Evolutionary conservation across 2,888 invertebrate species (phyloP), one percentile per base, ranked within the genome.

Genomic region (Andrena bucephala): DNA sequence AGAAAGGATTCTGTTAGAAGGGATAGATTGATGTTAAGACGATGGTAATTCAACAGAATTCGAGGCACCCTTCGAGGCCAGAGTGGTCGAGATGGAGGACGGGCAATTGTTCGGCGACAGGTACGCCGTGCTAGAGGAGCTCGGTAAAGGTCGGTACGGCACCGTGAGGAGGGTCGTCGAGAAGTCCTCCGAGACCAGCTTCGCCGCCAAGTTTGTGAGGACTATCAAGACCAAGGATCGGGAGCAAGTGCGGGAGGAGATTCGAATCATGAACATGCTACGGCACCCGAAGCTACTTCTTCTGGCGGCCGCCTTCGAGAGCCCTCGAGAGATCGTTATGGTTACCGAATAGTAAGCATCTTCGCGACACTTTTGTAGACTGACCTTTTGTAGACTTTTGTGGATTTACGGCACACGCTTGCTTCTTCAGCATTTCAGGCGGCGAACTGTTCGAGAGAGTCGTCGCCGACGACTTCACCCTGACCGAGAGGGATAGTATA

Each of bases 381-480:
- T 42, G 7, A 29, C 6, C n/a, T n/a, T n/a, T n/a, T n/a, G n/a
- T n/a, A n/a, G n/a, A n/a, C n/a, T n/a, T n/a, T n/a, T n/a, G n/a
- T n/a, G 1, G 31, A 13, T 48, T 65, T 0, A 10, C 29, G 2
- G 6, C 0, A 10, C 20, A 0, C 13, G 24, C 13, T n/a, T 0
- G 4, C 10, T 6, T 71, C 94, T 94, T 59, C 93, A 99, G 98
- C 91, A 97, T 99, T 86, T 97, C 97, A 82, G 99, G 99, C 1
- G 99, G 99, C 0, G 99, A 99, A 93, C 95, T 99, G 50, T 99
- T 99, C 93, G 98, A 99, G 92, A 95, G 99, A 72, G 98, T 99
- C 1, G 97, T 98, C 0, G 98, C 98, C 13, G 99, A 98, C 90
- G 98, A 98, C 91, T 98, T 98, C 93, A 97, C 98, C 13, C 95